Percentiles rank a stretch among this genome's conserved stretches.
Evolutionary conservation across 2,113 vertebrate species (phyloP).

Genomic region (Sprattus sprattus): DNA sequence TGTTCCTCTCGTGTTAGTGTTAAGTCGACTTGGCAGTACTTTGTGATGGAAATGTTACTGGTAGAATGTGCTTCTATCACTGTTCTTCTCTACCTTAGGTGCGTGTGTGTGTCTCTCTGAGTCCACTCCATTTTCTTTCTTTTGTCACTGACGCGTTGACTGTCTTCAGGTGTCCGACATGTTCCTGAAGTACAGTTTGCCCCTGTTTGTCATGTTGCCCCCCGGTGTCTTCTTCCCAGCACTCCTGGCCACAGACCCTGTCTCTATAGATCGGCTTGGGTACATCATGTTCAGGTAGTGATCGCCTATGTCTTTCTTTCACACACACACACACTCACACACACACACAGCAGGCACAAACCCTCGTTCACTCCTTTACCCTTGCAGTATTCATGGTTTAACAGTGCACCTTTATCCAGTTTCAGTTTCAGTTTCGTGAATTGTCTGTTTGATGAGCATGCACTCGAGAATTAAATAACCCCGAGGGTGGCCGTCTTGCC

Average conservation of each 20-base stretch:
- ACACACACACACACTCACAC: no score
- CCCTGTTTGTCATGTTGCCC: slow-evolving; percentile 83
- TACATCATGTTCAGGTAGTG: slow-evolving; percentile 89
- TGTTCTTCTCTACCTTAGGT: neutral
- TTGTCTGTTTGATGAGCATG: neutral
- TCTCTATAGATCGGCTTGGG: slow-evolving; percentile 84
- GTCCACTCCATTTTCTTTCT: neutral
- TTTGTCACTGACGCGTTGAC: neutral
- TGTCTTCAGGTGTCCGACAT: slow-evolving; percentile 83
- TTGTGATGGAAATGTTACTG: neutral
- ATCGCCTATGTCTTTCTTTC: no score
- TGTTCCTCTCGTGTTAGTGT: neutral
- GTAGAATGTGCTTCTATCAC: no score
- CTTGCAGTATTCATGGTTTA: neutral
- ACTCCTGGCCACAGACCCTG: slow-evolving; percentile 78
- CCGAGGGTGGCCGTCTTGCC: neutral
- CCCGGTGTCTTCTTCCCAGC: slow-evolving; percentile 85
- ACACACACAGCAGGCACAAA: neutral
- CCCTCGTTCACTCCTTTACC: neutral
- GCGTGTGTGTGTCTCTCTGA: neutral
- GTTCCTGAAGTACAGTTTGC: slow-evolving; percentile 81
- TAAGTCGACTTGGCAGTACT: neutral
- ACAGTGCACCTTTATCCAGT: neutral
- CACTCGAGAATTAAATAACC: neutral
- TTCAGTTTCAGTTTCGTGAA: no score